Evolutionary conservation across 2,888 invertebrate species (phyloP).

Genomic region (Atherix ibis): DNA sequence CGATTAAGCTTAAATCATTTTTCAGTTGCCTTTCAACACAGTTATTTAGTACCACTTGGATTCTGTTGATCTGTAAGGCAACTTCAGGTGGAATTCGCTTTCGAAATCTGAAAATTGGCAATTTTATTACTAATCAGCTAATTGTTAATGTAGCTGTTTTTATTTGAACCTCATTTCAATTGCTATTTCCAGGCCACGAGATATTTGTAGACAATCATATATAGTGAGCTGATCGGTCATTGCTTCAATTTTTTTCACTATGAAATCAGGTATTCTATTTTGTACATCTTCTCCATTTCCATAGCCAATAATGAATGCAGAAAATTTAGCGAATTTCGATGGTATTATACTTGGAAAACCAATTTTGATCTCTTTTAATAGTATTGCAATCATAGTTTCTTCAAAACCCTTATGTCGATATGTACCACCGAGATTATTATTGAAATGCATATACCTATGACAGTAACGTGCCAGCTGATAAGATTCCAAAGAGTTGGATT

Average conservation of each 20-base stretch:
- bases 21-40: constrained; percentile 25
- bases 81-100: constrained; percentile 17
- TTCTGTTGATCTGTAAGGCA: constrained; percentile 19
- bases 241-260: constrained; percentile 28
- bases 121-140: too few relatives aligned
- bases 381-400: constrained; percentile 25
- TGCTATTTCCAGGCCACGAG: constrained; percentile 33
- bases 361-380: constrained; percentile 25
- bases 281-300: constrained; percentile 24
- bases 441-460: constrained; percentile 39
- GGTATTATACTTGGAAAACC: constrained; percentile 29
- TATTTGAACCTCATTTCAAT: constrained; percentile 22
- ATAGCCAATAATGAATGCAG: constrained; percentile 34
- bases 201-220: constrained; percentile 31
- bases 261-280: constrained; percentile 25
- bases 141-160: too few relatives aligned
- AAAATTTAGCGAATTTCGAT: constrained; percentile 27
- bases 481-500: constrained; percentile 16
- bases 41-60: constrained; percentile 24
- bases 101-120: constrained; percentile 18
- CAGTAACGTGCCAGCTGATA: constrained; percentile 29
- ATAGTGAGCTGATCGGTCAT: constrained; percentile 30
- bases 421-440: constrained; percentile 35
- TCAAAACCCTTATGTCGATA: constrained; percentile 37
- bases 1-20: constrained; percentile 16